A percentile compares a stretch with the other conserved stretches of the same genome.
phyloP scores from a whole-genome alignment of 1,140 invertebrate genomes.

The Nasonia giraulti region DNA sequence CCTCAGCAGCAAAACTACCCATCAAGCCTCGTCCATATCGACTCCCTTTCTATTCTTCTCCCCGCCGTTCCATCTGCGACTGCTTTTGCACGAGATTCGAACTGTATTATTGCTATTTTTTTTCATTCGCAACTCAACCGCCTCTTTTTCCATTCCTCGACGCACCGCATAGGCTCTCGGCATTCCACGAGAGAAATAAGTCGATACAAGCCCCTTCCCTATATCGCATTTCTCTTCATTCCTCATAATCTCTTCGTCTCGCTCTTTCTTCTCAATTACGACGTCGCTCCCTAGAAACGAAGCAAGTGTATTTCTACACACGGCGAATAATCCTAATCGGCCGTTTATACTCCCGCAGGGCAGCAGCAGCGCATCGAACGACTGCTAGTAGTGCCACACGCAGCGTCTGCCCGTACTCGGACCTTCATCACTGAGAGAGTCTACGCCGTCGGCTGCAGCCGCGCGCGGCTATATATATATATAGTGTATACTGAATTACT shows the following conservation, averaged over 20 bases:
- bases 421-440: neutral
- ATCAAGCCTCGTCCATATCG: neutral
- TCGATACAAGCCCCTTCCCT: neutral
- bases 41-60: neutral
- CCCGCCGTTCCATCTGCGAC: neutral
- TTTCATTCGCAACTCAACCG: neutral
- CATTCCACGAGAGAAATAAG: neutral
- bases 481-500: slow-evolving; percentile 18
- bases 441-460: neutral
- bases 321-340: neutral
- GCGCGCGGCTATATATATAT: no score
- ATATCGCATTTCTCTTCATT: neutral
- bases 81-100: no score
- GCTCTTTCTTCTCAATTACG: neutral
- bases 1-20: neutral
- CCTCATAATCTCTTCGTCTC: neutral
- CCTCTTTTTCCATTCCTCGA: neutral
- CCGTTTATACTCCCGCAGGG: neutral
- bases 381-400: neutral
- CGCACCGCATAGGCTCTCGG: neutral
- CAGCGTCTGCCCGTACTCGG: neutral
- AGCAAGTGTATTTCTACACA: neutral
- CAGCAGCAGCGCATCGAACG: neutral
- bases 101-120: neutral
- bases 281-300: neutral